Percentiles rank a stretch among this genome's conserved stretches.
Conservation (phyloP, 1,140 invertebrate species). For the Panonychus citri region DNA sequence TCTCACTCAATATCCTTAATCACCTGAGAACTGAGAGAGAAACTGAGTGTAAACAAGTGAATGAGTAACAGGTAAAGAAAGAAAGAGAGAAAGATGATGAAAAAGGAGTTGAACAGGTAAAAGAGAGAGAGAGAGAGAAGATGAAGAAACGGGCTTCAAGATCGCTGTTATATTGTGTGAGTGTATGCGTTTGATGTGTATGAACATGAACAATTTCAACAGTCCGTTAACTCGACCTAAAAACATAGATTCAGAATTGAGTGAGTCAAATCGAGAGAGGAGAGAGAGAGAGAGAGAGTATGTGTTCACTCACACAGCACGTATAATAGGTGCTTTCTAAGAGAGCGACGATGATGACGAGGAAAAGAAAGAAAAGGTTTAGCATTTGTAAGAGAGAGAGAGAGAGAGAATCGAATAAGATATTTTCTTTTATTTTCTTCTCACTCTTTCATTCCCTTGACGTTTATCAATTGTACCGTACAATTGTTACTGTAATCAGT, state of each 20-base stretch:
- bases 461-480: not conserved
- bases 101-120: not conserved
- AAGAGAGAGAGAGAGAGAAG: not conserved
- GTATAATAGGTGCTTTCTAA: not conserved
- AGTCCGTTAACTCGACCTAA: not conserved
- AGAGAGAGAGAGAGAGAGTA: not conserved
- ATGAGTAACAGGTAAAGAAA: not conserved
- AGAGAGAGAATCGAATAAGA: not conserved
- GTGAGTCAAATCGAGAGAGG: not conserved
- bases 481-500: too few relatives aligned
- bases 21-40: not conserved
- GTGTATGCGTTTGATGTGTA: not conserved
- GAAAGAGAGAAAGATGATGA: not conserved
- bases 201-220: not conserved
- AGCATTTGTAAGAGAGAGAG: not conserved
- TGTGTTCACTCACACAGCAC: not conserved
- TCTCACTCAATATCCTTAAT: too few relatives aligned
- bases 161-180: not conserved
- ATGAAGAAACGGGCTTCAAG: not conserved
- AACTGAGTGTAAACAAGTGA: not conserved
- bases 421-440: not conserved
- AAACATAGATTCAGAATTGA: not conserved
- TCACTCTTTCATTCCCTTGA: not conserved
- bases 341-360: not conserved
- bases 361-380: not conserved